Conservation (phyloP, 2,888 invertebrate genomes). For the Cataglyphis rosenhaueri region DNA sequence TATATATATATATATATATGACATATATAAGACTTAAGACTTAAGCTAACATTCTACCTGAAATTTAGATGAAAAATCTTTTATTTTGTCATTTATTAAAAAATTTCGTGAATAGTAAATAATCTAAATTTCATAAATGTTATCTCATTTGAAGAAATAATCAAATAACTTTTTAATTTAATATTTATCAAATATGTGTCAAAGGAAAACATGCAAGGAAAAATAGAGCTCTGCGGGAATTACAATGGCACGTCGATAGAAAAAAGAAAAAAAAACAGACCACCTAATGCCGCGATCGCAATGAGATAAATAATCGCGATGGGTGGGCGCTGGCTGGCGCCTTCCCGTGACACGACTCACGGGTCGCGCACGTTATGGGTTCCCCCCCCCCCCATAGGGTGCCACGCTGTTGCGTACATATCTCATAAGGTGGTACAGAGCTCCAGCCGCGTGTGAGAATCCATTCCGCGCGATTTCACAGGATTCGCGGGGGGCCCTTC, state of each 20-base stretch:
- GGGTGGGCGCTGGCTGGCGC: conserved; percentile 76
- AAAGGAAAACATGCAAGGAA: neutral
- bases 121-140: neutral
- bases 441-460: conserved; percentile 84
- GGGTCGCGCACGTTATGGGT: conserved; percentile 64
- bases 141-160: neutral
- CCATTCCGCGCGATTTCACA: conserved; percentile 84
- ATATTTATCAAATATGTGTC: neutral
- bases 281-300: conserved; percentile 77
- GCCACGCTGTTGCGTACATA: conserved; percentile 63
- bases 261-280: conserved; percentile 61
- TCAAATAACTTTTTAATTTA: neutral
- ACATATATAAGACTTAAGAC: too few species aligned
- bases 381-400: conserved; percentile 62
- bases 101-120: neutral
- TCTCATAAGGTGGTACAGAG: conserved; percentile 82
- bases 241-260: conserved; percentile 31
- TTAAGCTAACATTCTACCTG: too few species aligned
- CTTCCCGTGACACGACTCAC: conserved; percentile 57
- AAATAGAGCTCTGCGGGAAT: conserved; percentile 25
- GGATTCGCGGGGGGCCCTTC: conserved; percentile 63
- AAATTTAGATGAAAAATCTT: neutral
- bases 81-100: neutral
- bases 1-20: neutral
- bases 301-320: conserved; percentile 80